Conservation (phyloP, 2,797 vertebrate species). For the Chloroceryle amazona region DNA sequence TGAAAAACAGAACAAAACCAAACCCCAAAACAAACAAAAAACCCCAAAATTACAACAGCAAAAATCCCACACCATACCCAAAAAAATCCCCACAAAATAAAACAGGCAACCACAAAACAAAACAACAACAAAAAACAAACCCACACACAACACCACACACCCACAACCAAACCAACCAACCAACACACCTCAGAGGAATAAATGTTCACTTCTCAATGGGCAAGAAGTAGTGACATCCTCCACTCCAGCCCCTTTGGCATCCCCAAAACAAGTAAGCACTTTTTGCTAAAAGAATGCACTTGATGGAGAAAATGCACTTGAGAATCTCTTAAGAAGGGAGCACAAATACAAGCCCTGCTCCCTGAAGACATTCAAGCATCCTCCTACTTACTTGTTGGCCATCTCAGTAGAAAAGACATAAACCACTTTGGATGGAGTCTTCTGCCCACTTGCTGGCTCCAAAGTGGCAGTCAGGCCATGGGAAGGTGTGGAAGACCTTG, state of each 20-base stretch:
- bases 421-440: constrained; percentile 94
- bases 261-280: background rate
- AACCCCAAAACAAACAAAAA: background rate
- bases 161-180: background rate
- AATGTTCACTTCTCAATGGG: background rate
- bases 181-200: background rate
- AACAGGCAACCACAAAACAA: background rate
- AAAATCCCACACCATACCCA: background rate
- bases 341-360: background rate
- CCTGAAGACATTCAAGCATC: background rate
- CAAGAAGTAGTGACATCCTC: background rate
- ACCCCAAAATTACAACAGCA: background rate
- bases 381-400: constrained; percentile 94
- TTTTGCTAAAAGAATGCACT: background rate
- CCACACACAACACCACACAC: background rate
- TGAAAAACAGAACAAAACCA: background rate
- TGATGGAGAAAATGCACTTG: background rate
- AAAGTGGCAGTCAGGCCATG: constrained; percentile 91
- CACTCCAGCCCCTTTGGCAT: background rate
- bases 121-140: background rate
- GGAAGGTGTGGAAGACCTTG: constrained; percentile 95
- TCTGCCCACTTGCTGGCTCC: constrained; percentile 91
- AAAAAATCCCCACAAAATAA: background rate
- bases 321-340: background rate
- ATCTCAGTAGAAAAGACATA: constrained; percentile 99